Evolutionary conservation across 2,113 vertebrate species (phyloP), one percentile per base, ranked within the genome.

Genomic region (Clarias batrachus): DNA sequence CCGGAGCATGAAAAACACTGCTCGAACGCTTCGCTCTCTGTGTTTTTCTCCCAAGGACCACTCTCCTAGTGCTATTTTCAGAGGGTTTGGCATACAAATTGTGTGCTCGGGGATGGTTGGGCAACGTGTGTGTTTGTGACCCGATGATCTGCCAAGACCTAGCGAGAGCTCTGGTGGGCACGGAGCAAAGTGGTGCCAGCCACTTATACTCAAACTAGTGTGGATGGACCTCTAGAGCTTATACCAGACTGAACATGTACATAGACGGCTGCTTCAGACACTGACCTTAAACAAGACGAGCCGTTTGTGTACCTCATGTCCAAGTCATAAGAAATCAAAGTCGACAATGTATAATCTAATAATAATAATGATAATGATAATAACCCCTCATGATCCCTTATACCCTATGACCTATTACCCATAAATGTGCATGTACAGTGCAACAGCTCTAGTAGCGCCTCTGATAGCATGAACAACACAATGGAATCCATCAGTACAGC

Each of bases 1-100:
- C 23, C 30, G 41, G 81, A 74, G 76, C 81, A 90, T 77, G 81
- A 84, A 80, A 80, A 59, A 77, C 59, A 56, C 71, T 62, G 11
- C 71, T 83, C 63, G 83, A 85, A 71, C 71, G 70, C 41, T 70
- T 71, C 59, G 48, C 48, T 63, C 84, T 62, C 66, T 27, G 25
- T 56, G 65, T 14, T 25, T 66, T 2, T 62, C 57, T 78, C 59
- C 17, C 21, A 76, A 37, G 41, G 25, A 76, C 37, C 4, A 4
- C 76, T 81, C 62, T 71, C 62, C 60, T 52, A 17, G 12, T 62
- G 87, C 87, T 87, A 90, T 90, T 90, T 90, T 85, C 71, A 87
- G 83, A 89, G 41, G 59, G 70, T 19, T 57, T 88, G 89, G 89
- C 89, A 23, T 86, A 56, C 62, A 71, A 27, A 37, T 65, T 7